Conservation (phyloP, 2,113 vertebrate genomes). For the Pterocles orientalis region DNA sequence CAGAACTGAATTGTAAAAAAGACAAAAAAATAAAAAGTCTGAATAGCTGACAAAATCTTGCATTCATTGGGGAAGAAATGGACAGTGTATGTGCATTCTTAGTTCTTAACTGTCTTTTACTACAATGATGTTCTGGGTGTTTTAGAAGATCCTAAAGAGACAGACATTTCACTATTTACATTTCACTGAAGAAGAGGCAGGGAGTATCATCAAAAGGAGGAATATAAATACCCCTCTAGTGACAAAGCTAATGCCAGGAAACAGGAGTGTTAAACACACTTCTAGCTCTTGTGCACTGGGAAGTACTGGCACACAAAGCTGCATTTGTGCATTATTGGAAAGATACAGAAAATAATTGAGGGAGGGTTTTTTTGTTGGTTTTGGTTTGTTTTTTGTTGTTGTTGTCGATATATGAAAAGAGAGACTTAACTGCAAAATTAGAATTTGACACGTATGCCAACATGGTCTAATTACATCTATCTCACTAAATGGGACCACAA, state of each 20-base stretch:
- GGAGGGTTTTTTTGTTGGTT: too few species aligned
- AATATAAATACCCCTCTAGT: background rate
- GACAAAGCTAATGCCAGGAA: background rate
- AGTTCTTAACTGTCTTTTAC: background rate
- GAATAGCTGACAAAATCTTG: background rate
- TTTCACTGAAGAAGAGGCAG: background rate
- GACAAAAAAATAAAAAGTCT: background rate
- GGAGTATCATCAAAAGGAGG: background rate
- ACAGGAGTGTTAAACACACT: background rate
- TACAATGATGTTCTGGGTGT: background rate
- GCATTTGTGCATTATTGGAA: background rate
- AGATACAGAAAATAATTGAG: background rate
- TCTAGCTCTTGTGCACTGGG: background rate
- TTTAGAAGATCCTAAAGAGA: background rate
- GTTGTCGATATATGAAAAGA: background rate
- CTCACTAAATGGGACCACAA: background rate
- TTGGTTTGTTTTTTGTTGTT: background rate
- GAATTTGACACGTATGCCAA: background rate
- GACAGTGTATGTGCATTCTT: background rate
- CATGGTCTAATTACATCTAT: fast-evolving
- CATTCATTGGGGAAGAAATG: background rate
- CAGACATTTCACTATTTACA: background rate
- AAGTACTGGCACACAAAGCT: background rate
- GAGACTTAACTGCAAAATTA: background rate
- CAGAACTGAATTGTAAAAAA: background rate